A percentile compares a stretch with the other conserved stretches of the same genome.
phyloP scores from a whole-genome alignment of 2,888 invertebrate species.

The Oxytorus armatus region DNA sequence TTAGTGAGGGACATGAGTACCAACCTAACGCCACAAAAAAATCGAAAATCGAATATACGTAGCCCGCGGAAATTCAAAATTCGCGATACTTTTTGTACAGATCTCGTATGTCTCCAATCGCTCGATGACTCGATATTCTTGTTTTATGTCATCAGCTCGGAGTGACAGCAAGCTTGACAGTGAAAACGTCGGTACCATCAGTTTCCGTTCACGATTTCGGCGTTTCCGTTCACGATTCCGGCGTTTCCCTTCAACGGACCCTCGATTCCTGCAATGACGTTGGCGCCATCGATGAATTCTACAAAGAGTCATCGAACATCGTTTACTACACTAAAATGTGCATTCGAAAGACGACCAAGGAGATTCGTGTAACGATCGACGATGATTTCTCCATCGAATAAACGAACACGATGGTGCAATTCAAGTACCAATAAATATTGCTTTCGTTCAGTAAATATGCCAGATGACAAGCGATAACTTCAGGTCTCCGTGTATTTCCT shows the following conservation, averaged over 20 bases:
- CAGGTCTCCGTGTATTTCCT: too few species aligned
- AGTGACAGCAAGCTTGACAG: conserved; percentile 58
- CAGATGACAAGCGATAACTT: too few species aligned
- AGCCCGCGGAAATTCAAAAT: too few species aligned
- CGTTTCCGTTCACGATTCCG: conserved; percentile 23
- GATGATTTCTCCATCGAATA: background rate
- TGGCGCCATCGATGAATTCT: conserved; percentile 46
- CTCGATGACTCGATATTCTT: background rate
- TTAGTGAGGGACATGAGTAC: too few species aligned
- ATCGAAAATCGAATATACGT: too few species aligned
- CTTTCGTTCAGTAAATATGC: too few species aligned
- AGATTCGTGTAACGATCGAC: background rate
- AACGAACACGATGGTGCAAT: too few species aligned
- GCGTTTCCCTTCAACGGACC: conserved; percentile 38
- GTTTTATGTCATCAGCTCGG: conserved; percentile 46
- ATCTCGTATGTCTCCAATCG: too few species aligned
- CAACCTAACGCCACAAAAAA: too few species aligned
- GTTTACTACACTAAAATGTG: conserved; percentile 40
- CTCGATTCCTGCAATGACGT: conserved; percentile 49
- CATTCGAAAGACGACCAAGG: conserved; percentile 44
- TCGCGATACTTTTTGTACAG: too few species aligned
- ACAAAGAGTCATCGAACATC: conserved; percentile 1
- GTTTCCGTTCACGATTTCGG: conserved; percentile 33
- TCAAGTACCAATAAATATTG: too few species aligned
- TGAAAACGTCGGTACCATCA: conserved; percentile 47